Evolutionary conservation across 2,888 invertebrate genomes (phyloP), one percentile per base, ranked within the genome.

Genomic region (Catocala fraxini): DNA sequence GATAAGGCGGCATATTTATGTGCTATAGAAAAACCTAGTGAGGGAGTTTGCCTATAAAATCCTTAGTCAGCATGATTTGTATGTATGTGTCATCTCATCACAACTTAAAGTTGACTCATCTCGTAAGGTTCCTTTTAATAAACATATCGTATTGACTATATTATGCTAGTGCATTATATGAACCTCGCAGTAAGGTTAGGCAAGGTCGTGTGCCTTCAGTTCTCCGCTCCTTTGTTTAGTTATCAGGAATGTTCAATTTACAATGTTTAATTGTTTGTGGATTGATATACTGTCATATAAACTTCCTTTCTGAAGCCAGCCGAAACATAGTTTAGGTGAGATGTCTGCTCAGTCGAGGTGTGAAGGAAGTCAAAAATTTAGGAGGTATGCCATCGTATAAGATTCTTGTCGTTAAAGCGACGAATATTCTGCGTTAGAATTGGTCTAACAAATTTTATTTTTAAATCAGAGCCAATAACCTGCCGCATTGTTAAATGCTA

Each of bases 401-500:
- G 5, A 11, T 47, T 47, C 5, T 25, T 47, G 10, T 12, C 12
- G 13, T 13, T 12, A 25, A 25, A 25, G 12, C 12, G 45, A 13
- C 5, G n/a, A 7, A 12, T 45, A 5, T 12, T 45, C 6, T 13
- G 13, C 7, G 12, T 13, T 46, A 15, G 2, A 9, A 5, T 7
- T 15, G 15, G 46, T 0, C 12, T 6, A 43, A 25, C 4, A 9
- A 52, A 6, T 54, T 9, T 12, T 39, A 35, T 35, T 51, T 33
- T 43, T 6, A 47, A 48, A 68, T 60, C 52, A 61, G 65, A 71
- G 64, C 51, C 54, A 52, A 61, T 61, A 67, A 63, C 65, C 57
- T 63, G 63, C 67, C 63, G 58, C 63, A 65, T 76, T 74, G 66
- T 81, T 53, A 65, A 56, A 59, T 71, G 71, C 67, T 77, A 75